Conservation (phyloP, 23 tunicate species). For the Oikopleura dioica region DNA sequence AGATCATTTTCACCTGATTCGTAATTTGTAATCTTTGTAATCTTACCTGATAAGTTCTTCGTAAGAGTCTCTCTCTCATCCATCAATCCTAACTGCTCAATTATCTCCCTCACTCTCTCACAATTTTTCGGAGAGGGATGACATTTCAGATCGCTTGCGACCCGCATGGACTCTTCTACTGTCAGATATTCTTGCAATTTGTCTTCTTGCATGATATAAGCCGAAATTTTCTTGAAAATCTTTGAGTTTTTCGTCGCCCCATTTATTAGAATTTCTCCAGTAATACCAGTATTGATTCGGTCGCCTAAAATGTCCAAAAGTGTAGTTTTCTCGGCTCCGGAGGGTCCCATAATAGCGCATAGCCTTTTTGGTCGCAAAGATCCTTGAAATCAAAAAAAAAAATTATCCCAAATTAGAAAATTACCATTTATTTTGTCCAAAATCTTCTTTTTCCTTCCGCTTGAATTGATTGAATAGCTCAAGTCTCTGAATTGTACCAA, state of each 20-base stretch:
- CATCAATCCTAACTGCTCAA: conserved; percentile 47
- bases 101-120: conserved; percentile 38
- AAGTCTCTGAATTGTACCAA: too few species aligned
- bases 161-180: conserved; percentile 86
- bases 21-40: too few species aligned
- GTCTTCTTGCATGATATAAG: conserved; percentile 98
- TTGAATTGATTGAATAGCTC: too few species aligned
- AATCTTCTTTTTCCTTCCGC: too few species aligned
- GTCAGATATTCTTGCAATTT: conserved; percentile 59
- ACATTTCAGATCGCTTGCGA: not conserved
- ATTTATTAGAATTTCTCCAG: conserved; percentile 59
- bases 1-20: too few species aligned
- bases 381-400: conserved; percentile 56
- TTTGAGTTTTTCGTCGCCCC: conserved; percentile 45
- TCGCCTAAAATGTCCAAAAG: conserved; percentile 72
- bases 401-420: too few species aligned
- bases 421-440: too few species aligned
- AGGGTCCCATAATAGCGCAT: conserved; percentile 67
- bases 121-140: conserved; percentile 11
- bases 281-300: conserved; percentile 47
- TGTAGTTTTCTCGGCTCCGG: conserved; percentile 96
- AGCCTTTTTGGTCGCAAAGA: conserved; percentile 37
- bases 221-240: conserved; percentile 46
- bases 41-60: conserved; percentile 42
- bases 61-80: conserved; percentile 41